A percentile compares a stretch with the other conserved stretches of the same genome.
These are phyloP conservation scores for Dromiciops gliroides DNA, from an alignment of 2,113 vertebrate species.

Conservation along the genomic window DNA sequence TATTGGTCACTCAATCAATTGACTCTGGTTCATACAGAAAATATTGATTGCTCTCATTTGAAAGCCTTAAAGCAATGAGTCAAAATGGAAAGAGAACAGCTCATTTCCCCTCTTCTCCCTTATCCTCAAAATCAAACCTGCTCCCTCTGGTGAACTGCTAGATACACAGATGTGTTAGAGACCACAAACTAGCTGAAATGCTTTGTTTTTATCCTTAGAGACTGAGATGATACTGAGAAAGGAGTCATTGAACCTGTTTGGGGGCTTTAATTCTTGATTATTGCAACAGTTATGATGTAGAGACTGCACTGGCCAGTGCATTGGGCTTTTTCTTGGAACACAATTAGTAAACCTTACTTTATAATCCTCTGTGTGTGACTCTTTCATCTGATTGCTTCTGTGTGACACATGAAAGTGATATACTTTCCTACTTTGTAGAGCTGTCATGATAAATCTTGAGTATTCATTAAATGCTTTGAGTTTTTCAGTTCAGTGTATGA, in stretches of 20 bases:
- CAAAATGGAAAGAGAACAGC: constrained; percentile 47
- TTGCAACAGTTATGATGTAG: background rate
- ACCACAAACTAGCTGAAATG: background rate
- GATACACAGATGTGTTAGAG: background rate
- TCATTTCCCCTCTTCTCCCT: constrained; percentile 2
- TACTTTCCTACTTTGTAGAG: background rate
- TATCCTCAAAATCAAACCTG: background rate
- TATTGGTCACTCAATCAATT: background rate
- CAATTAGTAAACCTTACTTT: background rate
- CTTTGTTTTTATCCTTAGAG: constrained; percentile 3
- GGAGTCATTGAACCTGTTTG: background rate
- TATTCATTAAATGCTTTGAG: background rate
- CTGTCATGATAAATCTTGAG: background rate
- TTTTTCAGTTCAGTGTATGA: background rate
- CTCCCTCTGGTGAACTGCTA: background rate
- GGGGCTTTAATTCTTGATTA: background rate
- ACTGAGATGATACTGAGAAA: background rate
- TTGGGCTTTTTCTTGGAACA: background rate
- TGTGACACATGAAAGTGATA: background rate
- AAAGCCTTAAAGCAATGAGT: constrained; percentile 47
- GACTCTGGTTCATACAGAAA: constrained; percentile 1
- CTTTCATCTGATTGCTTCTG: background rate
- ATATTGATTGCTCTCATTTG: constrained; percentile 46
- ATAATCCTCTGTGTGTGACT: background rate
- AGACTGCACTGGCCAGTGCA: background rate